phyloP scores from a whole-genome alignment of 2,113 vertebrate genomes.

The Epinephelus fuscoguttatus region DNA sequence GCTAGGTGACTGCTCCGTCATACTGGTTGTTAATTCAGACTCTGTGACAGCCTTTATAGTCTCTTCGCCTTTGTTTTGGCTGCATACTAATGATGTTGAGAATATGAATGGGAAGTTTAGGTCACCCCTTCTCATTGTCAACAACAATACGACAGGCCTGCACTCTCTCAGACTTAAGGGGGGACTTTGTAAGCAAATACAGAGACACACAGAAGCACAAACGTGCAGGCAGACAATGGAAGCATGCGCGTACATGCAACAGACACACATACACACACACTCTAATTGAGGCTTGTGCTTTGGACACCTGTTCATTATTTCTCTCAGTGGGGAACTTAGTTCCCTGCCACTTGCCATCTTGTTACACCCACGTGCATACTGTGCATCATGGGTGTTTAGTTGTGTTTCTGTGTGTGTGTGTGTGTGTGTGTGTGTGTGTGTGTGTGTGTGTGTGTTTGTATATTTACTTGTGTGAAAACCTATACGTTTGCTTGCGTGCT shows the following conservation, averaged over 20 bases:
- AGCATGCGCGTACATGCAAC: constrained; percentile 16
- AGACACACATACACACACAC: constrained; percentile 8
- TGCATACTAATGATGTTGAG: constrained; percentile 63
- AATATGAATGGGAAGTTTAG: constrained; percentile 58
- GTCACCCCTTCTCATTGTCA: constrained; percentile 55
- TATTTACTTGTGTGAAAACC: not conserved
- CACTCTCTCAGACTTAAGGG: constrained; percentile 7
- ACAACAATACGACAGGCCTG: constrained; percentile 19
- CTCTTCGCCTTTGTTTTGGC: constrained; percentile 61
- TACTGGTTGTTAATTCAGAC: constrained; percentile 65
- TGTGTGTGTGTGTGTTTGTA: constrained; percentile 15
- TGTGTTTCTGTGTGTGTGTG: constrained; percentile 30
- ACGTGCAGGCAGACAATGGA: not conserved
- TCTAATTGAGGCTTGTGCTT: constrained; percentile 55
- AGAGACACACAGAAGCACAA: constrained; percentile 1
- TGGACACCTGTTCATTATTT: constrained; percentile 80
- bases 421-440: constrained; percentile 9
- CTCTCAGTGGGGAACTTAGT: constrained; percentile 60
- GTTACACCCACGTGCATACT: constrained; percentile 38
- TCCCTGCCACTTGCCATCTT: constrained; percentile 63
- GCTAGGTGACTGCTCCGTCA: constrained; percentile 56
- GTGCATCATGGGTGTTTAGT: constrained; percentile 45
- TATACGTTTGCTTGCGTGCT: not conserved
- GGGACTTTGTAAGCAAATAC: constrained; percentile 32
- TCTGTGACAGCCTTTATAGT: constrained; percentile 65